These are phyloP conservation scores for Capitulum mitella DNA, from an alignment of 2,888 invertebrate species.

Conservation along the genomic window DNA sequence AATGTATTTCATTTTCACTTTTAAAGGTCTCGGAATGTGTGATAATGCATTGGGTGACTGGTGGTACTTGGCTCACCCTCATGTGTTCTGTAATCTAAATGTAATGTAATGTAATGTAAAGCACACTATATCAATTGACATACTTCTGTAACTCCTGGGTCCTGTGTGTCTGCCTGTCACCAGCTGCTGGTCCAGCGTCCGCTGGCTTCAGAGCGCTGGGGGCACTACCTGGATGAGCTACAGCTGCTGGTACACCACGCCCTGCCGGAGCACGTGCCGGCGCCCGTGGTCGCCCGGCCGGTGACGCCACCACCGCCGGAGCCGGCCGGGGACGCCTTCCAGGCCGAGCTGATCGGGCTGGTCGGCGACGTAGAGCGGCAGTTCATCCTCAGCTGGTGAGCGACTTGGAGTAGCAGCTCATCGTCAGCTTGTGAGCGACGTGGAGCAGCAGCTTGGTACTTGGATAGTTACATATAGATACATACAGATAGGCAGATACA, in stretches of 20 bases:
- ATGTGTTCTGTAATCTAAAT: too few relatives aligned
- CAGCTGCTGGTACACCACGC: constrained; percentile 4
- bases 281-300: not conserved
- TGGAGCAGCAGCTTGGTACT: too few relatives aligned
- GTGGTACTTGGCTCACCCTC: too few relatives aligned
- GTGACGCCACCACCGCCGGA: not conserved
- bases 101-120: too few relatives aligned
- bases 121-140: not conserved
- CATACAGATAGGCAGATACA: too few relatives aligned
- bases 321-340: not conserved
- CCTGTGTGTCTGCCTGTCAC: not conserved
- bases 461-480: too few relatives aligned
- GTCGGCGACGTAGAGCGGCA: constrained; percentile 14
- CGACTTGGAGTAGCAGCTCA: not conserved
- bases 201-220: constrained; percentile 5
- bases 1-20: too few relatives aligned
- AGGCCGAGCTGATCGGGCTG: constrained; percentile 14
- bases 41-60: not conserved
- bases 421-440: too few relatives aligned
- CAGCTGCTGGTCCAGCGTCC: not conserved
- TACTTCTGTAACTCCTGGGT: not conserved
- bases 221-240: not conserved
- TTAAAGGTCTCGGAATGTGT: too few relatives aligned
- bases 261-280: constrained; percentile 11
- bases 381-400: constrained; percentile 14